A percentile compares a stretch with the other conserved stretches of the same genome.
These are phyloP conservation scores for Nautilus pompilius DNA, from an alignment of 1,140 invertebrate species.

Conservation along the genomic window DNA sequence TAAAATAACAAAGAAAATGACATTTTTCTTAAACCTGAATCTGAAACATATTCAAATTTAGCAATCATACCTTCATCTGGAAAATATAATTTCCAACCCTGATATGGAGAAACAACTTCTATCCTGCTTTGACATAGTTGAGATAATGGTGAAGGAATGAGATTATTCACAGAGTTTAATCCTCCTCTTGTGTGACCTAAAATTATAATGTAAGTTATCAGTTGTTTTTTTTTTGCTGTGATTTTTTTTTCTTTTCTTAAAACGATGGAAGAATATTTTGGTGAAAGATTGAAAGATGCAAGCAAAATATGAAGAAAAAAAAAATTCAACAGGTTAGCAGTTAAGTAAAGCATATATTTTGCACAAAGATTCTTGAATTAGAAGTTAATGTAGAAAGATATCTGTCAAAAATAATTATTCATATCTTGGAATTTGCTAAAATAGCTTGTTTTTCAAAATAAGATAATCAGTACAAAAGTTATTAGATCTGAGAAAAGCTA, in stretches of 20 bases:
- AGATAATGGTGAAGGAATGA: too few species aligned
- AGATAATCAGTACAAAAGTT: too few species aligned
- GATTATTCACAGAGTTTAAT: too few species aligned
- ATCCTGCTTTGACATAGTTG: conserved; percentile 34
- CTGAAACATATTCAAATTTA: not conserved
- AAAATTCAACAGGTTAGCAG: too few species aligned
- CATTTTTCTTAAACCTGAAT: not conserved
- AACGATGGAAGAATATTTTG: not conserved
- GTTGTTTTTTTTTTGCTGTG: not conserved
- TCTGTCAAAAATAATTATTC: too few species aligned
- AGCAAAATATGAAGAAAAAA: not conserved
- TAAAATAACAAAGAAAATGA: not conserved
- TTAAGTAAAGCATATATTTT: too few species aligned
- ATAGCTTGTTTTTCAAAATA: too few species aligned
- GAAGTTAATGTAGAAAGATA: too few species aligned
- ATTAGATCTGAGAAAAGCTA: too few species aligned
- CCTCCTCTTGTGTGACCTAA: too few species aligned
- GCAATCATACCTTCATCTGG: conserved; percentile 61
- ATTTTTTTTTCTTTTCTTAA: not conserved
- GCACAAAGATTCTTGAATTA: too few species aligned
- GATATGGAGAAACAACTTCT: conserved; percentile 56
- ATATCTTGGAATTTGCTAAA: too few species aligned
- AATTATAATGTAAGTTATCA: conserved; percentile 9
- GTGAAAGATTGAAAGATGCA: not conserved
- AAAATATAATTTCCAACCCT: conserved; percentile 70